phyloP scores from a whole-genome alignment of 2,113 vertebrate species.

The Scopus umbretta region DNA sequence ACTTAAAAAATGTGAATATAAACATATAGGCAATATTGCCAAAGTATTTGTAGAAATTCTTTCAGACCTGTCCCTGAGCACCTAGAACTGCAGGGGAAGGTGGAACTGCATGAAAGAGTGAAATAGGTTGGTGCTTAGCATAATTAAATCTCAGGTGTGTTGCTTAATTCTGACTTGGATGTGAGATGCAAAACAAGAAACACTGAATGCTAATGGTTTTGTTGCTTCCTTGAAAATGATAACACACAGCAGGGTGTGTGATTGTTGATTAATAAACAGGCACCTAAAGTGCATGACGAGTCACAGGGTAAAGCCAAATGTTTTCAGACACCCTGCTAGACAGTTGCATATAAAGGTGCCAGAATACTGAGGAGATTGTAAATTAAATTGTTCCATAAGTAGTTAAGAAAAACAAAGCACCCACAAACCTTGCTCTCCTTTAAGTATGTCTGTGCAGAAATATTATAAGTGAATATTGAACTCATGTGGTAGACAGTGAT shows the following conservation, averaged over 20 bases:
- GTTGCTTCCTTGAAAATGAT: conserved; percentile 29
- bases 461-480: not conserved
- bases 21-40: not conserved
- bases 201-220: not conserved
- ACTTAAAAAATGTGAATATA: not conserved
- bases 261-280: conserved; percentile 33
- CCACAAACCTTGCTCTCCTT: not conserved
- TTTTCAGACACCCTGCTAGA: not conserved
- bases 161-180: not conserved
- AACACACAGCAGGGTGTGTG: not conserved
- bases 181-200: not conserved
- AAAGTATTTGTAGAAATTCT: not conserved
- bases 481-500: not conserved
- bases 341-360: not conserved
- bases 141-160: conserved; percentile 26
- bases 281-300: not conserved
- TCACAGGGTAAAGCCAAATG: conserved; percentile 1
- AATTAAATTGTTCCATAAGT: not conserved
- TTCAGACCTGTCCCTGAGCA: not conserved
- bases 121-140: not conserved
- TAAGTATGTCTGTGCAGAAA: not conserved
- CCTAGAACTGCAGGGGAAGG: not conserved
- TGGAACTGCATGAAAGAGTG: not conserved
- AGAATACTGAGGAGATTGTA: not conserved
- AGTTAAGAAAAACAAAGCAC: not conserved